A percentile compares a stretch with the other conserved stretches of the same genome.
phyloP scores from a whole-genome alignment of 2,888 invertebrate species.

The Netelia inedita region DNA sequence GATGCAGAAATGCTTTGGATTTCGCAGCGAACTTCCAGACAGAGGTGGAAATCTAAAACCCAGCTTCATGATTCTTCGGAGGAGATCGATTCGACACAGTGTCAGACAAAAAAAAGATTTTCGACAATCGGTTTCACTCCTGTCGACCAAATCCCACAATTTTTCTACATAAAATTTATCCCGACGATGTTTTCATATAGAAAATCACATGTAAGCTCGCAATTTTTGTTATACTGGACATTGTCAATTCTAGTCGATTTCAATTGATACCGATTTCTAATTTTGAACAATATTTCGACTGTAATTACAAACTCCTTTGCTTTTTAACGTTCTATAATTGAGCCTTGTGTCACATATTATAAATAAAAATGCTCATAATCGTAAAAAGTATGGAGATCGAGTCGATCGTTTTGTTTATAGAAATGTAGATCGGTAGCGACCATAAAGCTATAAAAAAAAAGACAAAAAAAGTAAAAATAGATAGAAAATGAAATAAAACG shows the following conservation, averaged over 20 bases:
- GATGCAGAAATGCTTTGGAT: constrained; percentile 20
- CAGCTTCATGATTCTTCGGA: not conserved
- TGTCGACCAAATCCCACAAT: not conserved
- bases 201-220: too few relatives aligned
- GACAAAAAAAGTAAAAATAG: constrained; percentile 46
- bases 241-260: too few relatives aligned
- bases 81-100: constrained; percentile 73
- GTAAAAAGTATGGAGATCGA: too few relatives aligned
- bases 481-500: constrained; percentile 62
- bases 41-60: constrained; percentile 12
- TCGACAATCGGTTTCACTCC: constrained; percentile 57
- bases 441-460: not conserved
- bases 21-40: constrained; percentile 14
- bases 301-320: too few relatives aligned
- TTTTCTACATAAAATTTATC: too few relatives aligned
- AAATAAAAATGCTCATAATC: too few relatives aligned
- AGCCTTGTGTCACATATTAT: too few relatives aligned
- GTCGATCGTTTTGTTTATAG: not conserved
- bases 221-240: too few relatives aligned
- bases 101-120: constrained; percentile 72
- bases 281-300: too few relatives aligned
- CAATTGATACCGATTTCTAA: too few relatives aligned
- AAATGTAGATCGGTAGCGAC: constrained; percentile 50
- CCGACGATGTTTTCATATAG: too few relatives aligned
- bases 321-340: too few relatives aligned